Percentiles rank a stretch among this genome's conserved stretches.
Conservation (phyloP, 2,113 vertebrate genomes). For the Dasyornis broadbenti region DNA sequence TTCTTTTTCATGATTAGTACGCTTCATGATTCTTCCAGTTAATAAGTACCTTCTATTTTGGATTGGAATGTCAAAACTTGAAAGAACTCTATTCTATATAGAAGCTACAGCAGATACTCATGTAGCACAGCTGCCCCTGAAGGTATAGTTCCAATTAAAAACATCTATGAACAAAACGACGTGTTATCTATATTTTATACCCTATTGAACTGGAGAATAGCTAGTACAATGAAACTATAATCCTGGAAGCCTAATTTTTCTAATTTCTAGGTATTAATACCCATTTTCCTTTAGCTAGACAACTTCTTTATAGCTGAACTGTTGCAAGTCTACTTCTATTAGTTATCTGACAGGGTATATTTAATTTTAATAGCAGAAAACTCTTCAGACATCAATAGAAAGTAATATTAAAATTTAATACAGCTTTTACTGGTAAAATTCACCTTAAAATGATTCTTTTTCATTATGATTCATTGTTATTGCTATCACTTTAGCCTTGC, state of each 20-base stretch:
- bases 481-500: neutral
- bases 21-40: neutral
- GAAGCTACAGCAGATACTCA: neutral
- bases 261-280: neutral
- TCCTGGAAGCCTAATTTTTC: neutral
- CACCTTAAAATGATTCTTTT: neutral
- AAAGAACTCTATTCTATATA: neutral
- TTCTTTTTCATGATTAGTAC: neutral
- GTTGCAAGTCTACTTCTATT: neutral
- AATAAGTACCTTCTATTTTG: neutral
- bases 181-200: neutral
- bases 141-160: neutral
- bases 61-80: neutral
- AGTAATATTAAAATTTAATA: neutral
- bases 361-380: neutral
- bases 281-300: neutral
- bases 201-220: neutral
- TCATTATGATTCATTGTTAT: neutral
- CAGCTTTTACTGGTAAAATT: neutral
- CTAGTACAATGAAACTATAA: neutral
- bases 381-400: neutral
- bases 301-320: neutral
- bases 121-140: neutral
- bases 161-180: neutral
- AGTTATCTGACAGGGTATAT: neutral